Conservation (phyloP, 2,113 vertebrate genomes). For the Syngnathus scovelli region DNA sequence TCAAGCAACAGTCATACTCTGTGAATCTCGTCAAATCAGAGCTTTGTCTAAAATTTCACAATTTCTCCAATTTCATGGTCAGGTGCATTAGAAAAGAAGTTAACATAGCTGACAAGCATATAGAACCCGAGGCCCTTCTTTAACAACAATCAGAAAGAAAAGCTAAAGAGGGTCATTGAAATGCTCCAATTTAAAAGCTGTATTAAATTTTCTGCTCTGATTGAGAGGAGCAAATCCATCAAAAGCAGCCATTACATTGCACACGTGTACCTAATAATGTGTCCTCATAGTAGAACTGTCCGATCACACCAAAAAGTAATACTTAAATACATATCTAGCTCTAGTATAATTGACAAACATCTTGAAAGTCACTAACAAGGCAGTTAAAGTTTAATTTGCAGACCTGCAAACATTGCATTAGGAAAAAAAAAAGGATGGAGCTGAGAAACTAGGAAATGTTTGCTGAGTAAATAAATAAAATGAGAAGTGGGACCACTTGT, state of each 20-base stretch:
- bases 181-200: constrained; percentile 8
- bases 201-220: constrained; percentile 14
- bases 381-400: neutral
- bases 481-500: neutral
- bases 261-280: neutral
- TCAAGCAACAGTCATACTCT: constrained; percentile 30
- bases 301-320: neutral
- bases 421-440: neutral
- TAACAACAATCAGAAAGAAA: constrained; percentile 13
- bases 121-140: constrained; percentile 1
- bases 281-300: neutral
- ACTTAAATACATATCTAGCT: neutral
- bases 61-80: constrained; percentile 54
- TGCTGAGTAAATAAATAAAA: neutral
- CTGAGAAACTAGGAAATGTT: neutral
- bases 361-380: neutral
- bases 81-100: constrained; percentile 32
- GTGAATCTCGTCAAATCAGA: constrained; percentile 52
- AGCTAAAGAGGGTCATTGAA: neutral
- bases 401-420: neutral
- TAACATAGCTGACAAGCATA: constrained; percentile 49
- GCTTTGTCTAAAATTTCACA: constrained; percentile 47
- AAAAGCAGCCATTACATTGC: neutral
- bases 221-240: constrained; percentile 19
- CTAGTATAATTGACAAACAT: neutral